Evolutionary conservation across 2,113 vertebrate genomes (phyloP), one percentile per base, ranked within the genome.

Genomic region (Antechinus stuartii): DNA sequence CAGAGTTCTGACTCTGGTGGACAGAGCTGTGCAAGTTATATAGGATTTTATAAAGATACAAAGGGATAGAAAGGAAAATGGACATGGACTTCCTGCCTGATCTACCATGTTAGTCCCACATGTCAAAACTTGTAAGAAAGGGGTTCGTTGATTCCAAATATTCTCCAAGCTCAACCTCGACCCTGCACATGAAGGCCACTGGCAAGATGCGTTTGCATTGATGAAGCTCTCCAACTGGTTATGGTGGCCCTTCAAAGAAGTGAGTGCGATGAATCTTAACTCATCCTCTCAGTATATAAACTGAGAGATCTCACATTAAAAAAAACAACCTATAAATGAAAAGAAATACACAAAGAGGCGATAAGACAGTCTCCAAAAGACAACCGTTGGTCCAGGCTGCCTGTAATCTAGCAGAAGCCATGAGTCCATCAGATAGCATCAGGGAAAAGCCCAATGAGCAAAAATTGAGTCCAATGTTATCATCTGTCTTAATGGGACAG

Each of bases 381-480:
- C 91, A 94, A 93, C 55, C 52, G 90, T 96, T 96, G 46, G 93
- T 96, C 90, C 19, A 84, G 57, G 95, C 94, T 84, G 68, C 53
- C 53, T 92, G 9, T 91, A 56, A 96, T 57, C n/a, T 96, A 95
- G 94, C n/a, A 92, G 90, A 95, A 94, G 42, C 91, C 95, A 95
- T 92, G 92, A 96, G 68, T n/a, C 55, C 93, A 56, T 94, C 53
- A 90, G 49, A 94, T 61, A 84, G 12, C 30, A 96, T 90, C 47
- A 35, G 54, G 2, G 93, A 46, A 95, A 46, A 94, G 93, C 2
- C 61, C 90, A 26, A 93, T 92, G 53, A 92, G 91, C 93, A 61
- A 91, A 96, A 94, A 96, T 84, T 93, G 54, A 95, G 19, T 91
- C 7, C 19, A 92, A 93, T 90, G 0, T 6, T 1, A 93, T n/a